phyloP scores from a whole-genome alignment of 2,113 vertebrate species.

The Scopus umbretta region DNA sequence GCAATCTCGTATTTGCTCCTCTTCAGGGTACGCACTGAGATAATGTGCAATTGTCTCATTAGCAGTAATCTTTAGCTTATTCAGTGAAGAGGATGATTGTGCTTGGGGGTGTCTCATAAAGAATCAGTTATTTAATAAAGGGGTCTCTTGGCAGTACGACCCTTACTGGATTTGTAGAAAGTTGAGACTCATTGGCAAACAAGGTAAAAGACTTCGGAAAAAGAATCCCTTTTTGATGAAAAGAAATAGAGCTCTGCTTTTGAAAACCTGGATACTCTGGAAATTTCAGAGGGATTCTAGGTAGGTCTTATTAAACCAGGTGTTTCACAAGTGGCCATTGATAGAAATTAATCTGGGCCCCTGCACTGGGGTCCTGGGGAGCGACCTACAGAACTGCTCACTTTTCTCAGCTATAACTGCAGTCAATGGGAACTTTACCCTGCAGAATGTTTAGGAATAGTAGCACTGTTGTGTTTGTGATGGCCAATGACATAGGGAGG shows the following conservation, averaged over 20 bases:
- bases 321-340: not conserved
- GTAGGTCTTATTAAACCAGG: not conserved
- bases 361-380: not conserved
- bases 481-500: not conserved
- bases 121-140: slow-evolving; percentile 4
- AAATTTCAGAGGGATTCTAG: not conserved
- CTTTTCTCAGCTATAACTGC: not conserved
- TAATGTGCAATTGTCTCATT: slow-evolving; percentile 20
- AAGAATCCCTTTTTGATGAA: not conserved
- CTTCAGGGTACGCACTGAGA: fast-evolving
- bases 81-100: slow-evolving; percentile 17
- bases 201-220: not conserved
- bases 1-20: not conserved
- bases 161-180: not conserved
- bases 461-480: not conserved
- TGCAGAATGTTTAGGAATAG: not conserved
- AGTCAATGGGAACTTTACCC: not conserved
- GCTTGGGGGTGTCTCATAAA: not conserved
- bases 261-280: not conserved
- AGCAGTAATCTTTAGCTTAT: slow-evolving; percentile 1
- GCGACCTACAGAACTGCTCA: not conserved
- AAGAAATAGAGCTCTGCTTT: not conserved
- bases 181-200: not conserved
- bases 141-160: not conserved
- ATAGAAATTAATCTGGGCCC: not conserved